A percentile compares a stretch with the other conserved stretches of the same genome.
phyloP scores from a whole-genome alignment of 2,888 invertebrate species.

The Epirrhoe alternata region DNA sequence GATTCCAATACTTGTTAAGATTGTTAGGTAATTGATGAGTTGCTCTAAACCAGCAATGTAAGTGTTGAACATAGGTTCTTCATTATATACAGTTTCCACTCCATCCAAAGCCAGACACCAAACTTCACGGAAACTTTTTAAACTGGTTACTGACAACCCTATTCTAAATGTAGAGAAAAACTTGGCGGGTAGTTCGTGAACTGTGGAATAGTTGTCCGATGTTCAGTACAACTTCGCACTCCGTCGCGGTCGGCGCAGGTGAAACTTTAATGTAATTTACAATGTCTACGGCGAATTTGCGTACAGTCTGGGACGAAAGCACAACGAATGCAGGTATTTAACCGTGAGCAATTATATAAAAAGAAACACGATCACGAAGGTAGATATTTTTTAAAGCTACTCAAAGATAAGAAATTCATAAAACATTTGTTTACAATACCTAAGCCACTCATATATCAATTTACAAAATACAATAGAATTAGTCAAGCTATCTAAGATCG shows the following conservation, averaged over 20 bases:
- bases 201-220: conserved; percentile 28
- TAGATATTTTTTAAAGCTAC: too few relatives aligned
- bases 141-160: conserved; percentile 15
- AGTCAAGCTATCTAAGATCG: too few relatives aligned
- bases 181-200: conserved; percentile 7
- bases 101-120: conserved; percentile 1
- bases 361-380: too few relatives aligned
- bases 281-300: conserved; percentile 18
- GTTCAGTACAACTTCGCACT: conserved; percentile 34
- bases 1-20: too few relatives aligned
- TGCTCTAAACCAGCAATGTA: not conserved
- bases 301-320: conserved; percentile 15
- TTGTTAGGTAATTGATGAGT: too few relatives aligned
- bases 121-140: conserved; percentile 14
- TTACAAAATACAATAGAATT: too few relatives aligned
- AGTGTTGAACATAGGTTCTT: not conserved
- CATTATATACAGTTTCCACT: conserved; percentile 1
- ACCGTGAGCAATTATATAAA: too few relatives aligned
- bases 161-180: conserved; percentile 15
- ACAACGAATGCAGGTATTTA: too few relatives aligned
- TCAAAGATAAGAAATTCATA: too few relatives aligned
- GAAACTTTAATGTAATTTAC: conserved; percentile 34
- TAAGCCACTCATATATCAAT: too few relatives aligned
- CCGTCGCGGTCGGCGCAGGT: conserved; percentile 38
- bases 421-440: too few relatives aligned